Base-by-base conservation (phyloP, 1,140 invertebrate species). In the Akabosia matsudoensis region DNA sequence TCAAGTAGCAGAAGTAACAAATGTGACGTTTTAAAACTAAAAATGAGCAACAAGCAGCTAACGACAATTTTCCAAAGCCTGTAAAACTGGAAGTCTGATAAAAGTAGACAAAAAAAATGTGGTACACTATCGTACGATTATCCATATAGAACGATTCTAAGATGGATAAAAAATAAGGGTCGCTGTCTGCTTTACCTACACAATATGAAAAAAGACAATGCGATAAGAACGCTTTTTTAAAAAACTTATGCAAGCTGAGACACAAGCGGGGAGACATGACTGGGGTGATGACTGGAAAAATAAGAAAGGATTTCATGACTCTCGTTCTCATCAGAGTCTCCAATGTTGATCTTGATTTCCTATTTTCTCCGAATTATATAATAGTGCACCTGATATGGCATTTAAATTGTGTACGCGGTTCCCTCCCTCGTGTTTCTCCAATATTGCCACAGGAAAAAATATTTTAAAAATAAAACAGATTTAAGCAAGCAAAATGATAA, bases 81-180 rank as follows among this genome's bases (percentile, higher is more conserved):
- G 7, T 45, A 10, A 18, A 22, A 16, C 54, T 61, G 4, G 14
- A 22, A 61, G 14, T 61, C 54, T 3, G n/a, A 22, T 3, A n/a
- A 22, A 22, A 61, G 37, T 10, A 61, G 14, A 67, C 61, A 30
- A 22, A 31, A 67, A 4, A 28, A 28, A 67, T 30, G 31, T 30
- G 30, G n/a, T n/a, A n/a, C n/a, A n/a, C n/a, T n/a, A n/a, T n/a
- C n/a, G n/a, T n/a, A 45, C 37, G 7, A 45, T 45, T 7, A 45
- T 45, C 7, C 37, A 45, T 45, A 45, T 10, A 45, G 7, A 45
- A 67, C 31, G 61, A 28, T 67, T 28, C 13, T 67, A 10, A 67
- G 14, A 31, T 67, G 24, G 61, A 67, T 67, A 67, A 67, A n/a
- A n/a, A 67, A 67, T 67, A 30, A 67, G 61, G 61, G 61, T 67